Evolutionary conservation across 2,888 invertebrate genomes (phyloP), one percentile per base, ranked within the genome.

Genomic region (Clostera curtula): DNA sequence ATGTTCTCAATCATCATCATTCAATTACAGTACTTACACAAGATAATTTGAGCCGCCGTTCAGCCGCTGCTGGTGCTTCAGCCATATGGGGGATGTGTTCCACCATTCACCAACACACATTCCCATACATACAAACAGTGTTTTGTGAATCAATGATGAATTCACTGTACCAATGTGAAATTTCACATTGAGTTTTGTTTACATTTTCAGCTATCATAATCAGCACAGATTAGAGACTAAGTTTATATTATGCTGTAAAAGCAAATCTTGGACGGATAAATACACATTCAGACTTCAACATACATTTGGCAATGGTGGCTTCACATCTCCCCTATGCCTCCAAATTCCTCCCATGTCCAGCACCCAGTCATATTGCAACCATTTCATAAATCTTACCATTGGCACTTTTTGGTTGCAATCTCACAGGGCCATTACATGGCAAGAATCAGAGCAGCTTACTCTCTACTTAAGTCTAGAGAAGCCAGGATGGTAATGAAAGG

Each of bases 391-490:
- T 23, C 13, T 5, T 19, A 21, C 25, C 27, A 22, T 24, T 12
- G 12, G 12, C 20, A 28, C 20, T 37, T 36, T 19, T 33, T 32
- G 44, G 63, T 57, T 68, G 62, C 77, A 80, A 79, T 61, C 60
- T 48, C 49, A 71, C 40, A 56, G 62, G 65, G 63, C 47, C 43
- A 40, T 46, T 52, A 61, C 73, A 75, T 67, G 54, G 40, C 55
- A 71, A 73, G 60, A 69, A 64, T 58, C 34, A 56, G 66, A 54
- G 60, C 56, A 70, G 74, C 72, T 65, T 64, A 68, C 56, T 60
- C 58, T 60, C 61, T 71, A 74, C 60, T 64, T 64, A 64, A 72
- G 76, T 76, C 73, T 70, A 72, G 79, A 82, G 82, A 79, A 79
- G 59, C 54, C 64, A 41, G 49, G 73, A 80, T 73, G 75, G 49